Conservation (phyloP, 2,113 vertebrate genomes). For the Rhinopithecus roxellana region DNA sequence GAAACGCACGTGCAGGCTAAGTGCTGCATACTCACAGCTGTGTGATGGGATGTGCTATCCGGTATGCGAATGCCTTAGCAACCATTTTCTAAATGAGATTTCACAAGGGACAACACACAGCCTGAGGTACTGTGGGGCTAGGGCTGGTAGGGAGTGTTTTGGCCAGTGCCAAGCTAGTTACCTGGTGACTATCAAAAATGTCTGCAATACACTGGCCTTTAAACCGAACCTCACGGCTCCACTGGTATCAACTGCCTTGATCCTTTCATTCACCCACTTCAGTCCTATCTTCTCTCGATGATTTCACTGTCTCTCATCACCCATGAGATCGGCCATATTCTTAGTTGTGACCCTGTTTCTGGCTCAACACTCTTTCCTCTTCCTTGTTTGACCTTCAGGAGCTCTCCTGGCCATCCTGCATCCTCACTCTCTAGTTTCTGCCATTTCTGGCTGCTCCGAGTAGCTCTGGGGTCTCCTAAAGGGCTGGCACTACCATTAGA, state of each 20-base stretch:
- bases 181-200: background rate
- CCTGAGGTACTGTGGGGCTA: background rate
- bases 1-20: background rate
- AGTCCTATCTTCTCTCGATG: background rate
- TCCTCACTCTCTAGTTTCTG: background rate
- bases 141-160: no score
- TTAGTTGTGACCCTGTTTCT: background rate
- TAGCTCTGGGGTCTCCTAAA: background rate
- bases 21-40: background rate
- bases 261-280: rapidly evolving
- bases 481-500: background rate
- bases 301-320: no score
- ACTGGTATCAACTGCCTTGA: background rate
- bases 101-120: background rate
- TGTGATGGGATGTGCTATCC: no score
- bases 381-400: background rate
- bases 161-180: no score
- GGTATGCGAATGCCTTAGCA: background rate
- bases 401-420: background rate
- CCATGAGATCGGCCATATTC: rapidly evolving
- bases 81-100: background rate
- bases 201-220: background rate
- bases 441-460: background rate
- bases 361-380: background rate
- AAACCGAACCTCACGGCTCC: background rate